phyloP scores from a whole-genome alignment of 2,888 invertebrate species.

The Microctonus brassicae region DNA sequence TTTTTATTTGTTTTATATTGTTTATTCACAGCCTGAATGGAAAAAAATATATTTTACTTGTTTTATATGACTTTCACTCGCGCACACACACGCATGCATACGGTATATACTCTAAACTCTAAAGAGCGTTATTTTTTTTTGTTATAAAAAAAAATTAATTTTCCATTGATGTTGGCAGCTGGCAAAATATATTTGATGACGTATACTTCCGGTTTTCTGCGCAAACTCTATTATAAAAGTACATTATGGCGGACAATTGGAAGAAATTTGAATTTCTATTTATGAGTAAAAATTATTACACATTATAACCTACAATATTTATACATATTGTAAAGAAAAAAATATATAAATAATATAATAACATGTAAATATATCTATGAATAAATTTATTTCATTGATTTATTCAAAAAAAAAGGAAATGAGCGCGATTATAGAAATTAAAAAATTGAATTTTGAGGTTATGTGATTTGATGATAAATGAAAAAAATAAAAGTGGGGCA shows the following conservation, averaged over 20 bases:
- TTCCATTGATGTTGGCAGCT: constrained; percentile 63
- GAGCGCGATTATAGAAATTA: too few species aligned
- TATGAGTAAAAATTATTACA: too few species aligned
- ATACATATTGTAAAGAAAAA: too few species aligned
- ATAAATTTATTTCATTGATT: too few species aligned
- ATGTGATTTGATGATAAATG: too few species aligned
- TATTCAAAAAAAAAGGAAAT: too few species aligned
- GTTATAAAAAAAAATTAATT: constrained; percentile 56
- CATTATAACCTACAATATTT: too few species aligned
- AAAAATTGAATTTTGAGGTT: too few species aligned
- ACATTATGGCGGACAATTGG: background rate
- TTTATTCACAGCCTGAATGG: background rate
- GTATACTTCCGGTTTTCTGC: constrained; percentile 62
- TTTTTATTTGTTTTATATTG: background rate
- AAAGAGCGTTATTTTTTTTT: constrained; percentile 54
- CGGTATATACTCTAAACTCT: constrained; percentile 48
- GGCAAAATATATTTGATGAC: constrained; percentile 62
- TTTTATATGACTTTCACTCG: constrained; percentile 44
- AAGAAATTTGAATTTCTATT: background rate
- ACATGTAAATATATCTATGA: too few species aligned
- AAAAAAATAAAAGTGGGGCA: background rate
- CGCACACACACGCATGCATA: background rate
- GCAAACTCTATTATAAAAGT: background rate
- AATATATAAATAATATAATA: too few species aligned
- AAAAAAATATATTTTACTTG: constrained; percentile 26